Base-by-base conservation (phyloP, 2,888 invertebrate species). In the Nemurella pictetii region DNA sequence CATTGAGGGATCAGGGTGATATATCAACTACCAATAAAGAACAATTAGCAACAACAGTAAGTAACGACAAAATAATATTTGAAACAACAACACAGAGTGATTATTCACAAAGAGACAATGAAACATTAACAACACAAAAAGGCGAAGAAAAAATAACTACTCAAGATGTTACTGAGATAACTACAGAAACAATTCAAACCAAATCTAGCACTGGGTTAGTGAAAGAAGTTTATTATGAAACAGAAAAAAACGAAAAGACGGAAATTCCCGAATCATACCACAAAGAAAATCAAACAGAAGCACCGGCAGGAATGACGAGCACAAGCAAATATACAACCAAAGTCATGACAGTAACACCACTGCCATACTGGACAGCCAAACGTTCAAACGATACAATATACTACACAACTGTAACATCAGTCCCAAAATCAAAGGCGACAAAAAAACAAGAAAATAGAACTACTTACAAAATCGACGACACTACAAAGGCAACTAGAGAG, bases 401-500 rank as follows among this genome's bases (percentile, higher is more conserved):
- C 26, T 72, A 83, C 27, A 28, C 72, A 27, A 72, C 83, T 26
- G 72, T 83, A n/a, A 83, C 72, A 15, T 28, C 77, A 77, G 28
- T 0, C 28, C 32, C 7, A 78, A 15, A 32, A 78, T 28, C 55
- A 32, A 77, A n/a, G 5, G 27, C 72, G 28, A 83, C 4, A 74
- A 72, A 30, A 7, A 27, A 27, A 0, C 20, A 27, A 20, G 36
- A 12, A 26, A 9, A 7, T n/a, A 82, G 4, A 28, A 84, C 83
- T 80, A 78, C 84, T 80, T 5, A 27, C 3, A 25, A 29, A n/a
- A 28, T 84, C 30, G 81, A 84, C 26, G 27, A 35, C 27, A 2
- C n/a, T 77, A 87, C 86, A 83, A 83, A 75, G 7, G 84, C 87
- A 55, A 36, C 30, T 20, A 26, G 82, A 35, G 12, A 35, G n/a